phyloP scores from a whole-genome alignment of 2,113 vertebrate species.

The Turnix velox region DNA sequence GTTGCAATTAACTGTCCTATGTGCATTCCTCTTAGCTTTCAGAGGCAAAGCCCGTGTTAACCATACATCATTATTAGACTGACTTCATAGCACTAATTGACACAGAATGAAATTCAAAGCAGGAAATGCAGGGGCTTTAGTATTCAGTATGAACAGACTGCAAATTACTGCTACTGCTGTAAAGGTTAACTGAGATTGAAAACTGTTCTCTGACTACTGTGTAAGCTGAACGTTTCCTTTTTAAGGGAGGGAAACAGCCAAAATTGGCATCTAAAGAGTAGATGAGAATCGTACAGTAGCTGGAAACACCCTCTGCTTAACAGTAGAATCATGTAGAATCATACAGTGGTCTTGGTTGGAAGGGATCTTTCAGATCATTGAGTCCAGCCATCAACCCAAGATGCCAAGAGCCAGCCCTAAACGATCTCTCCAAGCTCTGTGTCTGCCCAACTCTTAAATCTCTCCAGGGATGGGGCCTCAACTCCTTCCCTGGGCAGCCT shows the following conservation, averaged over 20 bases:
- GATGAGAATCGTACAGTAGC: too few relatives aligned
- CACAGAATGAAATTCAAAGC: constrained; percentile 52
- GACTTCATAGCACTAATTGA: constrained; percentile 61
- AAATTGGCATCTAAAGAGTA: not conserved
- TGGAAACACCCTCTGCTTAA: too few relatives aligned
- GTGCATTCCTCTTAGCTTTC: not conserved
- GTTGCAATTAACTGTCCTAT: not conserved
- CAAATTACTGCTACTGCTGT: constrained; percentile 37
- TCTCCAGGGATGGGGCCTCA: too few relatives aligned
- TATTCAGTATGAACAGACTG: constrained; percentile 2
- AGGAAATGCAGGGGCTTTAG: constrained; percentile 12
- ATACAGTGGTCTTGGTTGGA: too few relatives aligned
- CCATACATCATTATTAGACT: constrained; percentile 59
- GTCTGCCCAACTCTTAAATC: too few relatives aligned
- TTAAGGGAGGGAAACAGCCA: not conserved
- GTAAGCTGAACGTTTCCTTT: not conserved
- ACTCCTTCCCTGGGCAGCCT: too few relatives aligned
- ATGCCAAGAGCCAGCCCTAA: too few relatives aligned
- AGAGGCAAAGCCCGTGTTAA: not conserved
- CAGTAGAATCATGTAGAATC: too few relatives aligned
- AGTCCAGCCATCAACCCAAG: too few relatives aligned
- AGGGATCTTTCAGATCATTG: too few relatives aligned
- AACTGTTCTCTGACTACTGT: not conserved
- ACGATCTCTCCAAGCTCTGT: too few relatives aligned
- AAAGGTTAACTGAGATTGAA: constrained; percentile 64